phyloP scores from a whole-genome alignment of 30 jellyfish, hydroid and myxozoan genomes.

The Cassiopea xamachana region DNA sequence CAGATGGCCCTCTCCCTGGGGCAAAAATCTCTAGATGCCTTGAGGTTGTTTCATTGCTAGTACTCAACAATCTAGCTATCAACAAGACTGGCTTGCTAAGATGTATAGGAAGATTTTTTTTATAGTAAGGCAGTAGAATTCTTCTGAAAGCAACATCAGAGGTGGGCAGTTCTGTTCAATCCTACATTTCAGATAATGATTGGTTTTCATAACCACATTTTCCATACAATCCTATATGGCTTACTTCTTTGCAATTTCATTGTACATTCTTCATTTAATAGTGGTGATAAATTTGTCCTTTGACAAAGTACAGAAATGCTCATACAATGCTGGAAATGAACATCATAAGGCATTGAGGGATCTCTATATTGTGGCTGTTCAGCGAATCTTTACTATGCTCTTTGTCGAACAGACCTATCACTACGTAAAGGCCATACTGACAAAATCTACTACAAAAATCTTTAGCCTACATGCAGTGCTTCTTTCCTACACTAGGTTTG shows the following conservation, averaged over 20 bases:
- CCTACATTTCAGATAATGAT: constrained; percentile 46
- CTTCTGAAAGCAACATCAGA: constrained; percentile 31
- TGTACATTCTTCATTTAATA: constrained; percentile 4
- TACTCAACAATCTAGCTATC: constrained; percentile 43
- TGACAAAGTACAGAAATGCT: background rate
- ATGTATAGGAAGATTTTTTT: background rate
- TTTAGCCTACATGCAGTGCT: no score
- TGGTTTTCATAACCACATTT: constrained; percentile 57
- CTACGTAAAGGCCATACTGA: no score
- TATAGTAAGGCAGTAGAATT: constrained; percentile 19
- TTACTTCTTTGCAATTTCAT: constrained; percentile 36
- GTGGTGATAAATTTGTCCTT: background rate
- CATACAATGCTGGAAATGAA: constrained; percentile 39
- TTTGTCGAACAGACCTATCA: no score
- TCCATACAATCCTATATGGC: constrained; percentile 37
- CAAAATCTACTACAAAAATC: no score
- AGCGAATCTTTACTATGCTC: constrained; percentile 1
- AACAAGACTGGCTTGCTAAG: no score
- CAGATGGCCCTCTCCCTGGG: constrained; percentile 63
- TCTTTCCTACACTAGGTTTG: no score
- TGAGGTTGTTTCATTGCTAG: background rate
- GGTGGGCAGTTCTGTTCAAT: constrained; percentile 35
- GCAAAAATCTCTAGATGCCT: constrained; percentile 14
- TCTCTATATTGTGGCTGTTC: constrained; percentile 71
- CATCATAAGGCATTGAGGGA: constrained; percentile 57